Percentiles rank a stretch among this genome's conserved stretches.
Evolutionary conservation across 2,888 invertebrate species (phyloP).

Genomic region (Kuschelorhynchus macadamiae): DNA sequence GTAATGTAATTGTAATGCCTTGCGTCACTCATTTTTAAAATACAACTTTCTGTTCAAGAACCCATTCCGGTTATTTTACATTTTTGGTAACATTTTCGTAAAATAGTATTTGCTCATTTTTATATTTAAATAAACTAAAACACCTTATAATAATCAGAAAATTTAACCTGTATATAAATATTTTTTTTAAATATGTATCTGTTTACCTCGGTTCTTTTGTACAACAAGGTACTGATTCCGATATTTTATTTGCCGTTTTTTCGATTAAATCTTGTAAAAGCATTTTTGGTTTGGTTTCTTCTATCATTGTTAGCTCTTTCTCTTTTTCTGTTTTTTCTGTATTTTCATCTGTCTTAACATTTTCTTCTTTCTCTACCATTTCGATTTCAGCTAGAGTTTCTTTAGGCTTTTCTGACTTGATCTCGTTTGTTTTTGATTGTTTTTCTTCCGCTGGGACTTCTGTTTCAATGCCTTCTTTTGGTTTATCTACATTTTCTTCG

Average conservation of each 20-base stretch:
- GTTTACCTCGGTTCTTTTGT: slow-evolving; percentile 17
- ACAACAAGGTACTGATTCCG: slow-evolving; percentile 23
- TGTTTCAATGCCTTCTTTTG: slow-evolving; percentile 10
- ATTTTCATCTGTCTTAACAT: not conserved
- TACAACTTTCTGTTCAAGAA: too few relatives aligned
- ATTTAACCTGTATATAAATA: too few relatives aligned
- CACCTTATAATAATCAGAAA: too few relatives aligned
- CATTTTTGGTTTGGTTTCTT: not conserved
- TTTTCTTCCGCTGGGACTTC: not conserved
- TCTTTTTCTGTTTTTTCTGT: not conserved
- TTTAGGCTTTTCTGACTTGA: slow-evolving; percentile 10
- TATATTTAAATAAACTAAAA: too few relatives aligned
- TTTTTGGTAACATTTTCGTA: too few relatives aligned
- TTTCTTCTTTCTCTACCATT: not conserved
- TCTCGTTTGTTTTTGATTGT: not conserved
- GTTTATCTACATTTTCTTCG: slow-evolving; percentile 32
- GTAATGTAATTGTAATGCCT: too few relatives aligned
- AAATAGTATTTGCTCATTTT: too few relatives aligned
- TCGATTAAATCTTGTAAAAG: slow-evolving; percentile 6
- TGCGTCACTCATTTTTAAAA: too few relatives aligned
- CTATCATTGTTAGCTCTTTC: slow-evolving; percentile 15
- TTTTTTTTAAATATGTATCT: too few relatives aligned
- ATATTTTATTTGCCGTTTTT: slow-evolving; percentile 5
- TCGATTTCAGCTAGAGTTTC: not conserved
- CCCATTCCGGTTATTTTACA: too few relatives aligned